Base-by-base conservation (phyloP, 2,797 vertebrate species). In the Manis crassicaudata region DNA sequence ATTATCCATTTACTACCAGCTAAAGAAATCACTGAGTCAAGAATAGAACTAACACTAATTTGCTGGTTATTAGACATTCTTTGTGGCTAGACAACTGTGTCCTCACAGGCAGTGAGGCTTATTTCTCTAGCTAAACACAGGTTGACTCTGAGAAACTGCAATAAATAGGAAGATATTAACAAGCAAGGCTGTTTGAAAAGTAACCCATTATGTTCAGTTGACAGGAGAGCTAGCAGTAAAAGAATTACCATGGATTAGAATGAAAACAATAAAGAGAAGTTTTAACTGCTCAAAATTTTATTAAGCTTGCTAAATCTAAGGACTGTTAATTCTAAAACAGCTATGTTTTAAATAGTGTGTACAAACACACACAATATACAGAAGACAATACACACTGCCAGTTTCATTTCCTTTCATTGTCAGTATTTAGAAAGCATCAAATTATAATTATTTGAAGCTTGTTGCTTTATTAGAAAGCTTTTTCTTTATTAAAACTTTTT, bases 261-360 rank as follows among this genome's bases (percentile, higher is more conserved):
- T 60, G 58, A 72, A 27, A 90, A 60, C n/a, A 52, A 65, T 20
- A 87, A 70, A 67, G 6, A 76, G 35, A 89, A 73, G n/a, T 72
- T 96, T 86, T 92, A 95, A 65, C 2, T 76, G 60, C n/a, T 92
- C 46, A 70, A 63, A 83, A 56, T 29, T 65, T 88, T 40, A 88
- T 43, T 84, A 68, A 94, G 82, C 52, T 43, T 81, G 54, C 50
- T 76, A 92, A 90, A 91, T 62, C n/a, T 72, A 88, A 93, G n/a
- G n/a, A 68, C 50, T 54, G 3, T 63, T 88, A 75, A 67, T 83
- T 88, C 76, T 62, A 95, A 90, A 95, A 92, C 6, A 94, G 50
- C 50, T 54, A 32, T 70, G 82, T 54, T 88, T 94, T 90, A 88
- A 94, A 85, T 20, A 80, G 65, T 81, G 52, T 46, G 23, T 29